Percentiles rank a stretch among this genome's conserved stretches.
Evolutionary conservation across 2,888 invertebrate species (phyloP).

Genomic region (Caenorhabditis afra): DNA sequence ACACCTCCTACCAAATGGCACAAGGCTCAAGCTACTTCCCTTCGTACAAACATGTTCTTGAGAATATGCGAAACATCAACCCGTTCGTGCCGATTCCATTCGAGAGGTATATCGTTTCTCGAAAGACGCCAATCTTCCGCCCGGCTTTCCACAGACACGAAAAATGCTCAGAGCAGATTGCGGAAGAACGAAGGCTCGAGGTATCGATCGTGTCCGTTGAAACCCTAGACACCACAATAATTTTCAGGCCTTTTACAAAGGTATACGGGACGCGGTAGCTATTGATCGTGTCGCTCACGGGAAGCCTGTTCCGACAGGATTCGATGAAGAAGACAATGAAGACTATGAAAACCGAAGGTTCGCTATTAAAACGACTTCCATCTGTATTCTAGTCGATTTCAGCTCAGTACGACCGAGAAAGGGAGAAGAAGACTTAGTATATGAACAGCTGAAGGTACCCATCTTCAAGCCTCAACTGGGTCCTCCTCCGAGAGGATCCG

Average conservation of each 20-base stretch:
- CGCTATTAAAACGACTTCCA: background rate
- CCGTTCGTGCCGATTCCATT: slow-evolving; percentile 80
- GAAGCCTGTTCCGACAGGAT: slow-evolving; percentile 24
- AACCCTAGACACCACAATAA: background rate
- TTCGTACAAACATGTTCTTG: slow-evolving; percentile 87
- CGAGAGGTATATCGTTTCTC: slow-evolving; percentile 76
- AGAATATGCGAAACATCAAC: slow-evolving; percentile 84
- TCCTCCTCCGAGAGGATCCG: slow-evolving; percentile 37
- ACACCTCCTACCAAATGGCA: slow-evolving; percentile 84
- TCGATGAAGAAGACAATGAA: slow-evolving; percentile 21
- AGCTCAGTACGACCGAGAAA: background rate
- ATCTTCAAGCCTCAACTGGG: slow-evolving; percentile 31
- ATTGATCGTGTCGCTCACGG: slow-evolving; percentile 5
- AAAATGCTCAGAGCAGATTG: slow-evolving; percentile 30
- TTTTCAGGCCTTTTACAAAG: slow-evolving; percentile 20
- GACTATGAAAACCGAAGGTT: background rate
- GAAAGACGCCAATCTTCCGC: slow-evolving; percentile 58
- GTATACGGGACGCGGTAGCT: slow-evolving; percentile 12
- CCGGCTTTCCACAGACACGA: slow-evolving; percentile 63
- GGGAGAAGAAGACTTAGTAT: slow-evolving; percentile 34
- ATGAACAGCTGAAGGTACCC: slow-evolving; percentile 36
- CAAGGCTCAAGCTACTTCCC: slow-evolving; percentile 87
- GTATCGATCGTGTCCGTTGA: slow-evolving; percentile 1
- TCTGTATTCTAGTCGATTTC: background rate
- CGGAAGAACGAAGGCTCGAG: slow-evolving; percentile 14